A percentile compares a stretch with the other conserved stretches of the same genome.
Evolutionary conservation across 1,140 invertebrate genomes (phyloP).

Genomic region (Drosophila subobscura): DNA sequence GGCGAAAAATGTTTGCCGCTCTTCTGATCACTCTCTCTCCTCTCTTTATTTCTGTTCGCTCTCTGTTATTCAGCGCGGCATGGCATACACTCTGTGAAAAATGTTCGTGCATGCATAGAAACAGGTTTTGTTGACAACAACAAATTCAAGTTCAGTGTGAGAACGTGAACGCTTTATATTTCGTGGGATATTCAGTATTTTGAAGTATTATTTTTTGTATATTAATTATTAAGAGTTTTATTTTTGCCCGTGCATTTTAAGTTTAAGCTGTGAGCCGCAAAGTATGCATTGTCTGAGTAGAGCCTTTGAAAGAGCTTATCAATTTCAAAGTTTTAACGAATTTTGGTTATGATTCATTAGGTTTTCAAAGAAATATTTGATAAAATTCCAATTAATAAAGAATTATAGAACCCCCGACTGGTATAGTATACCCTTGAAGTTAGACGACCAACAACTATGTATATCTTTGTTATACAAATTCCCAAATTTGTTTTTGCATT

Average conservation of each 20-base stretch:
- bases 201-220: constrained; percentile 8
- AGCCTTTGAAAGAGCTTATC: not conserved
- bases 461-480: no score
- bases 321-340: not conserved
- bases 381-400: not conserved
- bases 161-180: constrained; percentile 16
- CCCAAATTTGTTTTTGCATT: no score
- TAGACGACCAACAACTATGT: no score
- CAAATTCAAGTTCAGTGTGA: constrained; percentile 18
- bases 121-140: constrained; percentile 18
- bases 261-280: constrained; percentile 26
- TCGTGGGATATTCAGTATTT: not conserved
- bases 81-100: constrained; percentile 21
- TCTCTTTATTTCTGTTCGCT: not conserved
- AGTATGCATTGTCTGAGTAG: constrained; percentile 39
- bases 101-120: constrained; percentile 30
- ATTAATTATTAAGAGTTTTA: constrained; percentile 1
- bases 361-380: not conserved
- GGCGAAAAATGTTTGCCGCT: constrained; percentile 44
- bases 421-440: no score
- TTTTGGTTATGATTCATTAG: not conserved
- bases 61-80: constrained; percentile 37
- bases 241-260: not conserved
- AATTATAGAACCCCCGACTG: no score
- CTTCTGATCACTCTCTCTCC: no score